Evolutionary conservation across 2,888 invertebrate genomes (phyloP).

Genomic region (Andrena chrysosceles): DNA sequence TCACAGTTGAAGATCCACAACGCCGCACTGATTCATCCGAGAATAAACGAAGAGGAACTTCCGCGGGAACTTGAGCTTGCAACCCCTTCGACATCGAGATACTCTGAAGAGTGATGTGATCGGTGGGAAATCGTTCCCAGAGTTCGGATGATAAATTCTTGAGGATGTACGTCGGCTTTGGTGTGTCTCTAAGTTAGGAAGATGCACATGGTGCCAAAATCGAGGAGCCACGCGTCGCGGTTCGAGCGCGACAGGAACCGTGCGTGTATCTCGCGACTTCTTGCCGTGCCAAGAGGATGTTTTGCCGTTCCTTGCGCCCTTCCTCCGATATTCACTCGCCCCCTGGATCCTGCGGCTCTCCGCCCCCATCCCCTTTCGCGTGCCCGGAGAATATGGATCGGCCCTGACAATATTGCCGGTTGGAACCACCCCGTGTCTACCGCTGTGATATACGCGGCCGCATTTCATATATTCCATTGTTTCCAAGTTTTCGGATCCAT

Average conservation of each 20-base stretch:
- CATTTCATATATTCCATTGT: constrained; percentile 85
- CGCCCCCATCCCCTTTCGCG: constrained; percentile 32
- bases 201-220: neutral
- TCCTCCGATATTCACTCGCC: constrained; percentile 25
- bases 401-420: constrained; percentile 84
- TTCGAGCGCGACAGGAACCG: constrained; percentile 69
- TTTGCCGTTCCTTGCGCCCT: constrained; percentile 61
- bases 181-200: neutral
- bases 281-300: constrained; percentile 69
- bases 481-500: constrained; percentile 87
- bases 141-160: constrained; percentile 15
- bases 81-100: neutral
- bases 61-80: too few relatives aligned
- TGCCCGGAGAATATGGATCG: constrained; percentile 82
- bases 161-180: constrained; percentile 15
- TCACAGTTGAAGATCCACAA: too few relatives aligned
- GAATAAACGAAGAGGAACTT: too few relatives aligned
- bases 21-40: too few relatives aligned
- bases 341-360: constrained; percentile 22
- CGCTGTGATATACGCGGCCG: constrained; percentile 83
- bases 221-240: constrained; percentile 30
- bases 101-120: neutral
- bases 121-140: neutral
- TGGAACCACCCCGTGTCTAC: constrained; percentile 78
- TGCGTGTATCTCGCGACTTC: constrained; percentile 70